Base-by-base conservation (phyloP, 92 coral and sea anemone species). In the Parazoanthus darwini region DNA sequence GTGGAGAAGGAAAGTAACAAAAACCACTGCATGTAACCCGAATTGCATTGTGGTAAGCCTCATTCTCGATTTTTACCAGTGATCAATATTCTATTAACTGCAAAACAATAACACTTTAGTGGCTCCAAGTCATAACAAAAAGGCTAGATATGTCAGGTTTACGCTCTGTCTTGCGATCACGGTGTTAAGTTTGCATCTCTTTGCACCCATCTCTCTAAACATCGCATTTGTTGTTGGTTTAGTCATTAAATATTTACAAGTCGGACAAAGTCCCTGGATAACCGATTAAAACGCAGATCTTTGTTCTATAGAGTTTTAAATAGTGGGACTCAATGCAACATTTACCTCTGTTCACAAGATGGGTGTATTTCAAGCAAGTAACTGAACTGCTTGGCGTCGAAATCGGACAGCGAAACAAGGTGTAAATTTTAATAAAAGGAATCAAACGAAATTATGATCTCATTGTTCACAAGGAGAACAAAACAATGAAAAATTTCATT, bases 21-120 rank as follows among this genome's bases (percentile, higher is more conserved):
- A 29, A 50, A 79, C 82, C 14, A 51, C 82, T 25, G 25, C 35
- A n/a, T 79, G 58, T 48, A 79, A 16, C 67, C 38, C 82, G 39
- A 79, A 29, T n/a, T 50, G 82, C 82, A 79, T 79, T 29, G 14
- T 48, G 82, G 59, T 46, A 37, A 76, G 82, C 67, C 42, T 79
- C 39, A 10, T 44, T 79, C 18, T 50, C 25, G 43, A 22, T 26
- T 15, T 79, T 79, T 44, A n/a, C 82, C 37, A 54, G n/a, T 33
- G 23, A 16, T 79, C 82, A 79, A 51, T 51, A 13, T 79, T 48
- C 39, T 79, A 6, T 79, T 67, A 79, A 50, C 82, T 79, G 67
- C 33, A 79, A 50, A 44, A 14, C 8, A 70, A 73, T 73, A 42
- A 50, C 35, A 46, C 39, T 11, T 44, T 18, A 44, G 33, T 50